Evolutionary conservation across 1,140 invertebrate species (phyloP), one percentile per base, ranked within the genome.

Genomic region (Cydia amplana): DNA sequence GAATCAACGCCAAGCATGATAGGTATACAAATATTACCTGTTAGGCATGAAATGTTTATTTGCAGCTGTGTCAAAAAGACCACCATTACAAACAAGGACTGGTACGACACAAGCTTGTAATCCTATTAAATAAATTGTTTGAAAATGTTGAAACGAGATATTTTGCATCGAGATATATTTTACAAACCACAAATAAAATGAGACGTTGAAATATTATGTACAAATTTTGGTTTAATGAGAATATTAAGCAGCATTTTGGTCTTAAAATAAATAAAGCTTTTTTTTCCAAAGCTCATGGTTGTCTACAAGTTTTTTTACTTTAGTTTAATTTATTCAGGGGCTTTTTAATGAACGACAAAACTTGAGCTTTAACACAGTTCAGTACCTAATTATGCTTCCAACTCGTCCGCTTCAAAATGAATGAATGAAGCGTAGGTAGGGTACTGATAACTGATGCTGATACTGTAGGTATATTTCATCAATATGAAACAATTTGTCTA

Each of bases 201-300:
- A 60, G 20, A 60, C 51, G 51, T 55, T 55, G n/a, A 55, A 55
- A 51, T n/a, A 23, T 60, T 60, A 20, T 60, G 18, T 60, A 60
- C 6, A 10, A 23, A 20, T 55, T 55, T 55, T 2, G 51, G 18
- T n/a, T 60, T 60, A 20, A 23, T 60, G 55, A 60, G 55, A 51
- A 51, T 51, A n/a, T 51, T n/a, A 51, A 51, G 12, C n/a, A 51
- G 16, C 28, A 28, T 28, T 28, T 3, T 25, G 1, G n/a, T n/a
- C n/a, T n/a, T n/a, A n/a, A 25, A 3, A 25, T 25, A 25, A 25
- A 25, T 1, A 25, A 25, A 25, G 25, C 25, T 25, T 25, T 25
- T 25, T 25, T 60, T 60, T 5, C 2, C n/a, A n/a, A 60, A 60
- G 20, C 12, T 1, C 55, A 23, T 23, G 20, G 20, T 18, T 51